Evolutionary conservation across 1,140 invertebrate genomes (phyloP).

Genomic region (Caenorhabditis inopinata): DNA sequence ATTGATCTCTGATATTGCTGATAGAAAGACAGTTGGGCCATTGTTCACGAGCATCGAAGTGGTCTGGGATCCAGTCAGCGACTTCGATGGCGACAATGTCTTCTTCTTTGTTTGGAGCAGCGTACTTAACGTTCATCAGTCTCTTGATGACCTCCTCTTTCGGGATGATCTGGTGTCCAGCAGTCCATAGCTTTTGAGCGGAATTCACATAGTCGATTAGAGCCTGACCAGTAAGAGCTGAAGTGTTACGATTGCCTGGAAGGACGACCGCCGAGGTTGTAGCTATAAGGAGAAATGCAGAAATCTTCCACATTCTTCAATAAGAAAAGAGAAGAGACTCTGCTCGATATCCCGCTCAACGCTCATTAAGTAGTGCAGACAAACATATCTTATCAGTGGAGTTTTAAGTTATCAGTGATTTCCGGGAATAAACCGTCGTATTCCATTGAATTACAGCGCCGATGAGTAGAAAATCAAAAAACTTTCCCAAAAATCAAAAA

Average conservation of each 20-base stretch:
- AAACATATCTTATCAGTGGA: background rate
- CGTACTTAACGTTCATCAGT: background rate
- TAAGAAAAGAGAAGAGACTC: no score
- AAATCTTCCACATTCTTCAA: no score
- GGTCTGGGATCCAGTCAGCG: background rate
- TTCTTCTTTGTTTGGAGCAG: background rate
- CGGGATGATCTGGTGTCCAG: constrained; percentile 4
- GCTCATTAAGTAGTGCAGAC: background rate
- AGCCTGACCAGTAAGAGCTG: constrained; percentile 53
- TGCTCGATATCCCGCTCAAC: background rate
- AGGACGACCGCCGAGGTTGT: background rate
- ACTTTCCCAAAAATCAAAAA: no score
- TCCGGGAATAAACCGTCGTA: no score
- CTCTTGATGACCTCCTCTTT: background rate
- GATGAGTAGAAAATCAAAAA: no score
- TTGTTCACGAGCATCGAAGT: constrained; percentile 13
- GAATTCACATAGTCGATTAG: constrained; percentile 61
- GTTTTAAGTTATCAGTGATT: no score
- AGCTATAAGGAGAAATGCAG: background rate
- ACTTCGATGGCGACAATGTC: background rate
- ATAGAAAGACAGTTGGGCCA: background rate
- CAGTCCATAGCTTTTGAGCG: constrained; percentile 59
- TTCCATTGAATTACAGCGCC: no score
- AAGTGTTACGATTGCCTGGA: constrained; percentile 34
- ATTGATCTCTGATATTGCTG: constrained; percentile 7